Evolutionary conservation across 2,113 vertebrate species (phyloP).

Genomic region (Lutjanus erythropterus): DNA sequence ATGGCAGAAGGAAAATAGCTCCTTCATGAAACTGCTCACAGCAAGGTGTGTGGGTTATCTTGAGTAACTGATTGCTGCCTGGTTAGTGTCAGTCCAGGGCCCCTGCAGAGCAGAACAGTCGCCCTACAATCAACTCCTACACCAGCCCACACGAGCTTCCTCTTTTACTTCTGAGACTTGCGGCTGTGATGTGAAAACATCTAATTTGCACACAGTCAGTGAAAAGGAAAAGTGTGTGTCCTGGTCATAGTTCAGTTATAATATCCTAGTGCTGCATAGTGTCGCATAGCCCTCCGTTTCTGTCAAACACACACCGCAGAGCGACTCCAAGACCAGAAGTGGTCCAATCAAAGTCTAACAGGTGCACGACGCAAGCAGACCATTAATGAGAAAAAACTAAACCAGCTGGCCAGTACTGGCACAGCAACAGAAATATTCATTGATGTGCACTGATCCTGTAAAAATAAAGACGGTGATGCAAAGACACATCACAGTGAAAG

Average conservation of each 20-base stretch:
- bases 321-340: slow-evolving; percentile 97
- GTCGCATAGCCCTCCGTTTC: background rate
- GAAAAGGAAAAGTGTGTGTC: background rate
- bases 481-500: background rate
- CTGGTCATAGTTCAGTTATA: background rate
- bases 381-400: slow-evolving; percentile 9
- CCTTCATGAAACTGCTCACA: too few species aligned
- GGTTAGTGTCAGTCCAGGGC: background rate
- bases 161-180: background rate
- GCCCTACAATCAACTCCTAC: background rate
- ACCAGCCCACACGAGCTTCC: background rate
- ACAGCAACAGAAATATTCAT: background rate
- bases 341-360: slow-evolving; percentile 92
- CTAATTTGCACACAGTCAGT: background rate
- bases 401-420: background rate
- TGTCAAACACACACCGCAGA: slow-evolving; percentile 95
- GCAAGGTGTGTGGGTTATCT: too few species aligned
- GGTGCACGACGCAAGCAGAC: slow-evolving; percentile 40
- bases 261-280: too few species aligned
- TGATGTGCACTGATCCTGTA: background rate
- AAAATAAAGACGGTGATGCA: background rate
- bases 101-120: background rate
- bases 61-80: too few species aligned
- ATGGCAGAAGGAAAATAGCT: too few species aligned
- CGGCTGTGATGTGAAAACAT: background rate